phyloP scores from a whole-genome alignment of 2,797 vertebrate genomes.

The Microchirus variegatus region DNA sequence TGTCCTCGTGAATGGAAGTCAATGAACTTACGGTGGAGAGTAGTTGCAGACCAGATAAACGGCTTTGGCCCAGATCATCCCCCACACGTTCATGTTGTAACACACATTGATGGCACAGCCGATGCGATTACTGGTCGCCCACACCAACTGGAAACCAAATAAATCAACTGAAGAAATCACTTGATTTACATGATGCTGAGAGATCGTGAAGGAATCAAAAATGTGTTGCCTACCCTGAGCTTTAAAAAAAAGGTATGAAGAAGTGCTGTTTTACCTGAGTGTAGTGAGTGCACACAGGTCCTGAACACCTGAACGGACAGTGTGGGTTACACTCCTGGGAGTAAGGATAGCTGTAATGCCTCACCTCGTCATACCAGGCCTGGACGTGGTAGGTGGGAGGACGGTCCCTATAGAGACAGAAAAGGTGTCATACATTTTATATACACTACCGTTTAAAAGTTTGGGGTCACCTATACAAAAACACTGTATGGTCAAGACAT shows the following conservation, averaged over 20 bases:
- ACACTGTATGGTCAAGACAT: too few relatives aligned
- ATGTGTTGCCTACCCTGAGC: neutral
- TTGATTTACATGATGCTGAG: neutral
- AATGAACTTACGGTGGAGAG: constrained; percentile 91
- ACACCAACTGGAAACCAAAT: constrained; percentile 86
- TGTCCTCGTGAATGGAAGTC: too few relatives aligned
- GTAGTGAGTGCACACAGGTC: constrained; percentile 97
- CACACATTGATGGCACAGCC: constrained; percentile 97
- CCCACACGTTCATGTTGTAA: constrained; percentile 99
- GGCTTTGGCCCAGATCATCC: constrained; percentile 97
- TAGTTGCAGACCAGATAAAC: constrained; percentile 98
- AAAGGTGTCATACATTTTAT: neutral
- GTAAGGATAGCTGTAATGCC: constrained; percentile 91
- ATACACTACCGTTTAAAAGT: too few relatives aligned
- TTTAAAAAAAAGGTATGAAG: neutral
- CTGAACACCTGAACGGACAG: constrained; percentile 94
- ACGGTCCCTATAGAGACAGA: constrained; percentile 84
- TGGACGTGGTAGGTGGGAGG: constrained; percentile 96
- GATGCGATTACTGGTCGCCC: constrained; percentile 95
- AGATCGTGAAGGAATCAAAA: too few relatives aligned
- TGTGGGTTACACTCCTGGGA: constrained; percentile 95
- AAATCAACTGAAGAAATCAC: neutral
- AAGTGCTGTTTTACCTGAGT: constrained; percentile 87
- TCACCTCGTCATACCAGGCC: constrained; percentile 98
- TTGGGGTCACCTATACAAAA: too few relatives aligned